These are phyloP conservation scores for Corella eumyota DNA, from an alignment of 23 tunicate genomes.

Conservation along the genomic window DNA sequence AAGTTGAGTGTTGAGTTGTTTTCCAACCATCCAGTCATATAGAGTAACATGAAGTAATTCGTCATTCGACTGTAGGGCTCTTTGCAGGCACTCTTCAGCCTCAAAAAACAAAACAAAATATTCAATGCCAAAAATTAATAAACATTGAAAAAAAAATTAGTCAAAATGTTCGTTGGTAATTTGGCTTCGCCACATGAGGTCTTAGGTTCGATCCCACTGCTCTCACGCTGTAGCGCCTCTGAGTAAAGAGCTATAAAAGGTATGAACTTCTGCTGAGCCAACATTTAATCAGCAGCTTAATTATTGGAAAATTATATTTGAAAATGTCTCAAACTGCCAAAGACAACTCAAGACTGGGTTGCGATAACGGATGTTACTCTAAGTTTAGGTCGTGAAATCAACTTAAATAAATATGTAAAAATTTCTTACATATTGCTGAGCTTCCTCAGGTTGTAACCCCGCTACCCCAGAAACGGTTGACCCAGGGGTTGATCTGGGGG, in stretches of 20 bases:
- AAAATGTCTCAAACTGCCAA: no score
- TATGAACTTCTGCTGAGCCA: neutral
- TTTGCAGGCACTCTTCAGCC: slow-evolving; percentile 63
- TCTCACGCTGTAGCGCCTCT: no score
- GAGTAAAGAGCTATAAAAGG: no score
- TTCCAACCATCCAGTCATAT: slow-evolving; percentile 89
- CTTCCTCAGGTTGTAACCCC: slow-evolving; percentile 51
- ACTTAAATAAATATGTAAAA: no score
- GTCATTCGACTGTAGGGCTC: slow-evolving; percentile 48
- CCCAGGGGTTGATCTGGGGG: slow-evolving; percentile 26
- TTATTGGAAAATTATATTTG: neutral
- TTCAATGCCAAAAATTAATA: neutral
- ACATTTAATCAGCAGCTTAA: neutral
- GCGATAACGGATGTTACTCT: no score
- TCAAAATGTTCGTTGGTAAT: neutral
- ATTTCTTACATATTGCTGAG: slow-evolving; percentile 37
- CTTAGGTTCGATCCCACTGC: no score
- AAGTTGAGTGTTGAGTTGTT: slow-evolving; percentile 26
- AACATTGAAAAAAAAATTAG: neutral
- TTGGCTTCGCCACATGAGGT: no score
- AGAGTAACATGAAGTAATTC: slow-evolving; percentile 87
- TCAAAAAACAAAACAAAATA: neutral
- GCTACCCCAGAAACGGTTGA: slow-evolving; percentile 2
- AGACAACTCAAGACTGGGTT: no score
- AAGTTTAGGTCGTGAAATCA: no score